A percentile compares a stretch with the other conserved stretches of the same genome.
These are phyloP conservation scores for Daphoenositta chrysoptera DNA, from an alignment of 2,113 vertebrate species.

Conservation along the genomic window DNA sequence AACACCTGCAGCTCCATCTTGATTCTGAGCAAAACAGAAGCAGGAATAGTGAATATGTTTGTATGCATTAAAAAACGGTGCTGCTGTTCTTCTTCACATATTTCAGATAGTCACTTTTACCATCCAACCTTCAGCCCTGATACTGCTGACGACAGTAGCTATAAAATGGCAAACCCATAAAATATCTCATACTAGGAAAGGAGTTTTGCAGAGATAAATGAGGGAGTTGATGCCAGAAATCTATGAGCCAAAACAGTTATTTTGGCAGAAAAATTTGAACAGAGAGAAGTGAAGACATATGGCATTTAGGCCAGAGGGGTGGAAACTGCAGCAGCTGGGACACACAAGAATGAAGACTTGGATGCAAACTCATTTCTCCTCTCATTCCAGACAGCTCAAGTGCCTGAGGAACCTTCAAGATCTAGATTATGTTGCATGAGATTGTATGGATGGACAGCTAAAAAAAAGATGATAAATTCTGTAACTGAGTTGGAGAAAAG, in stretches of 20 bases:
- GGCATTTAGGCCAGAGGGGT: neutral
- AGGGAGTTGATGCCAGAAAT: neutral
- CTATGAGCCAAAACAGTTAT: neutral
- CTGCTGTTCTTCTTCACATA: neutral
- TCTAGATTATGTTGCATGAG: neutral
- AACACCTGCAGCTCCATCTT: neutral
- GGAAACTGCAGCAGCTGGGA: neutral
- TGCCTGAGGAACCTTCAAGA: neutral
- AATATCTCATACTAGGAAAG: neutral
- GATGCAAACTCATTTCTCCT: neutral
- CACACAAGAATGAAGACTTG: neutral
- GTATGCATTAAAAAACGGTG: neutral
- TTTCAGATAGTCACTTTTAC: neutral
- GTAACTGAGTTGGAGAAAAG: neutral
- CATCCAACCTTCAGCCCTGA: neutral
- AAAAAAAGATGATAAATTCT: neutral
- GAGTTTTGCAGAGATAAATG: neutral
- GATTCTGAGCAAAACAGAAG: neutral
- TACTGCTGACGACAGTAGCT: neutral
- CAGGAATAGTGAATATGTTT: neutral
- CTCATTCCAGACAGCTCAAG: neutral
- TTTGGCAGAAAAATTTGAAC: constrained; percentile 1
- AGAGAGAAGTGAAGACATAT: neutral
- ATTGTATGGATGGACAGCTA: neutral
- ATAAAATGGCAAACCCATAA: neutral